phyloP scores from a whole-genome alignment of 2,113 vertebrate genomes.

The Forbesichthys papilliferus region DNA sequence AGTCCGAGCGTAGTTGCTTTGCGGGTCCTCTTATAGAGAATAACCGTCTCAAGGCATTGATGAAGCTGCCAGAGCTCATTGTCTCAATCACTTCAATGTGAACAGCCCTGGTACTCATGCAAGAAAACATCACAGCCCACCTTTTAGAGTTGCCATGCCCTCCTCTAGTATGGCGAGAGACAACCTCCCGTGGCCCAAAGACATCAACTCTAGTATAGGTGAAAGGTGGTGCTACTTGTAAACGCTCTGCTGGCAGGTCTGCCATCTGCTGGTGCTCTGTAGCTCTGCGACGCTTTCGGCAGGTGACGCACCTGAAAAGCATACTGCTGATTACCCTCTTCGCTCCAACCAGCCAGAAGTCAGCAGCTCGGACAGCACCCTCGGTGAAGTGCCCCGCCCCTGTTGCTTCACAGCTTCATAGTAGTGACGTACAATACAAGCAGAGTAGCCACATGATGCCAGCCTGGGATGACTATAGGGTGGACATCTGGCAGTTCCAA shows the following conservation, averaged over 20 bases:
- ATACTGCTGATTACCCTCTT: background rate
- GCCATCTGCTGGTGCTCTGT: conserved; percentile 12
- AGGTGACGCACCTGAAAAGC: background rate
- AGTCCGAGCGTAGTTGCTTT: background rate
- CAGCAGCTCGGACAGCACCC: too few relatives aligned
- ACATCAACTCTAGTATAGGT: conserved; percentile 2
- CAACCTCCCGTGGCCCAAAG: conserved; percentile 13
- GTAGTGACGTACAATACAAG: too few relatives aligned
- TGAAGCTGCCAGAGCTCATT: too few relatives aligned
- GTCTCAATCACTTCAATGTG: too few relatives aligned
- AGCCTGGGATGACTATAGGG: too few relatives aligned
- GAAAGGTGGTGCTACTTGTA: conserved; percentile 11
- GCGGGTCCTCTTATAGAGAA: background rate
- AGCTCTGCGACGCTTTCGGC: background rate
- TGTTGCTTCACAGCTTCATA: too few relatives aligned
- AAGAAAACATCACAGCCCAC: too few relatives aligned
- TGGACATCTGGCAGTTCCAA: too few relatives aligned
- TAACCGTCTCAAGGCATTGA: background rate
- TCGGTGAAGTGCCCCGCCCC: too few relatives aligned
- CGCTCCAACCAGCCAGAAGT: too few relatives aligned
- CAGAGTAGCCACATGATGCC: too few relatives aligned
- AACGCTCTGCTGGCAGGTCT: conserved; percentile 10
- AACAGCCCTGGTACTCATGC: too few relatives aligned
- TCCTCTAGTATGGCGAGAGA: background rate
- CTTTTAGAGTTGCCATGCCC: background rate